These are phyloP conservation scores for Tapirus terrestris DNA, from an alignment of 2,113 vertebrate genomes.

Conservation along the genomic window DNA sequence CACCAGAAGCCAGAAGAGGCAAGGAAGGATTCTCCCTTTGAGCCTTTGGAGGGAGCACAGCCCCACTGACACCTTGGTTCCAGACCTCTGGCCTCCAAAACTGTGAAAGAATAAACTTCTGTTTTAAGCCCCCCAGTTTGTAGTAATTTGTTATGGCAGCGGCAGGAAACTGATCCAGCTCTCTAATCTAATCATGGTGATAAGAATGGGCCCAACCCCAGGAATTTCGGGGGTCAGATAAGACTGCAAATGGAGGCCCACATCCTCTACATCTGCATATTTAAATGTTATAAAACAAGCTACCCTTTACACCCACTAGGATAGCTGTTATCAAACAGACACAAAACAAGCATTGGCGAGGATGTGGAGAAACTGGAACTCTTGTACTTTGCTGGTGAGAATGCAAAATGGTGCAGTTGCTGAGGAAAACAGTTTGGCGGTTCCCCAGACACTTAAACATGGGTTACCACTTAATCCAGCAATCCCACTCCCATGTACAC, in stretches of 20 bases:
- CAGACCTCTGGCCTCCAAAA: not conserved
- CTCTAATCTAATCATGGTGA: not conserved
- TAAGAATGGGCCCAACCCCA: not conserved
- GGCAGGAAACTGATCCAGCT: not conserved
- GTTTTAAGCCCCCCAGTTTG: not conserved
- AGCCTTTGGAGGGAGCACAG: fast-evolving
- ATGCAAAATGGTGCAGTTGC: fast-evolving
- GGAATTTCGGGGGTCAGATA: not conserved
- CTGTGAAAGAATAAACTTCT: not conserved
- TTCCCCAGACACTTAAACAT: not conserved
- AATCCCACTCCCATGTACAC: not conserved
- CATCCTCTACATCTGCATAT: too few relatives aligned
- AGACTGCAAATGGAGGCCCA: not conserved
- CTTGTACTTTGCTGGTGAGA: fast-evolving
- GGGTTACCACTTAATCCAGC: fast-evolving
- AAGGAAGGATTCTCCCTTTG: not conserved
- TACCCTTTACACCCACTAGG: too few relatives aligned
- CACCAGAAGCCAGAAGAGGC: not conserved
- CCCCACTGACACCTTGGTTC: not conserved
- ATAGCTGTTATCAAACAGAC: too few relatives aligned
- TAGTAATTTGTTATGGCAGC: not conserved
- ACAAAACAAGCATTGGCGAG: not conserved
- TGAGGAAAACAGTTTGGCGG: not conserved
- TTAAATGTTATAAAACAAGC: not conserved
- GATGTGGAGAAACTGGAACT: too few relatives aligned